Evolutionary conservation across 2,888 invertebrate genomes (phyloP), one percentile per base, ranked within the genome.

Genomic region (Tachystola acroxantha): DNA sequence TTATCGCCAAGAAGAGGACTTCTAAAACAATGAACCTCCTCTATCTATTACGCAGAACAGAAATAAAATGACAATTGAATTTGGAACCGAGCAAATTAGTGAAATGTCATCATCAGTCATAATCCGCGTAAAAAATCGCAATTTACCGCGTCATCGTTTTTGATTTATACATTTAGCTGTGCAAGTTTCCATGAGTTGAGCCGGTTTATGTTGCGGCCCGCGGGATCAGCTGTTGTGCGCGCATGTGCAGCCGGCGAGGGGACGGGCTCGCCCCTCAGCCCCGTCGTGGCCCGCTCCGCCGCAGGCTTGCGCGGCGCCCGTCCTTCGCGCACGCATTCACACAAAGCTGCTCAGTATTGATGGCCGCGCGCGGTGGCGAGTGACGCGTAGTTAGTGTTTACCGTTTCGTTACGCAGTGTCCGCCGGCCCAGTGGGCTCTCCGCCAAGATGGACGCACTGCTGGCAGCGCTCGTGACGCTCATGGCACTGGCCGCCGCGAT

Each of bases 401-500:
- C 50, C 48, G 44, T 53, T 50, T 51, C 48, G 44, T 53, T 50
- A 50, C 54, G 57, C 60, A 57, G 53, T 56, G 58, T 48, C 63
- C 54, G 49, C 63, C 54, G 81, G 53, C 76, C 80, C 68, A 81
- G 72, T 81, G 79, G 84, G 82, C 80, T 58, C 45, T 32, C 44
- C 65, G 82, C 84, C 82, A 82, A 68, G 67, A 88, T 88, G 88
- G 87, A 87, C 74, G 88, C 87, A 64, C 68, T 88, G 50, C 71
- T 88, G 64, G 86, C 84, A 56, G 79, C 84, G 59, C 74, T 87
- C 64, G 87, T 84, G 50, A 82, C 81, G 52, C 72, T 87, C 45
- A 85, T 87, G 87, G 88, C 81, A 70, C 66, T 84, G 64, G 86
- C 85, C 50, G 86, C 84, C 60, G 81, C 84, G 64, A 88, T 88